Conservation (phyloP, 2,113 vertebrate species). For the Cavia aperea region DNA sequence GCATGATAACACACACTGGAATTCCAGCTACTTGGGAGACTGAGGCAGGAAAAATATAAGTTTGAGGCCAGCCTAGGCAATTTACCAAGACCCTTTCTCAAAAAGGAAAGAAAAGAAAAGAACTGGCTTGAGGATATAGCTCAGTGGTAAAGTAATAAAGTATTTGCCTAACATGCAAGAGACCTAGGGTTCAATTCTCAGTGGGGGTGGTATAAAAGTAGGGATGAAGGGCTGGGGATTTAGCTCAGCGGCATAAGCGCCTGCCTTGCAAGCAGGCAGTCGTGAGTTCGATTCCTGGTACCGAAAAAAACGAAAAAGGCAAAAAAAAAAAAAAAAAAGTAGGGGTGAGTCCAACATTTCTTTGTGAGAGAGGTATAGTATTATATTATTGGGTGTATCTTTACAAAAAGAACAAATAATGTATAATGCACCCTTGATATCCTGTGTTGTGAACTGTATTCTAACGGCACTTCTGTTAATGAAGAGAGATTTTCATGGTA, state of each 20-base stretch:
- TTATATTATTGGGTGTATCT: background rate
- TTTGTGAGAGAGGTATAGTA: background rate
- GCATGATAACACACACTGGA: background rate
- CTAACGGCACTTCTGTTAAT: background rate
- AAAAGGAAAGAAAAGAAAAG: background rate
- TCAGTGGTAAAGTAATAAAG: background rate
- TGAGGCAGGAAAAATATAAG: background rate
- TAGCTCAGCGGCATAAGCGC: no score
- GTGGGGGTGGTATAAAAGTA: no score
- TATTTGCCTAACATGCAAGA: background rate
- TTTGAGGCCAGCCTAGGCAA: background rate
- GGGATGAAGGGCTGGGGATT: no score
- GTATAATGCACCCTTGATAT: background rate
- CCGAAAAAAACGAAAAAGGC: no score
- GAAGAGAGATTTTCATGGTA: background rate
- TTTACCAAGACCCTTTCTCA: background rate
- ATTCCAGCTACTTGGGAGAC: background rate
- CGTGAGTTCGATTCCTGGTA: no score
- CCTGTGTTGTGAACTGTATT: background rate
- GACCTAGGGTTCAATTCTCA: background rate
- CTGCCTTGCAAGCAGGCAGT: no score
- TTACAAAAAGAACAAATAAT: constrained; percentile 25
- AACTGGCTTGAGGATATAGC: background rate
- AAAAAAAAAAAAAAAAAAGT: no score
- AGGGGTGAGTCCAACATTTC: background rate